Conservation (phyloP, 2,113 vertebrate genomes). For the Leptodactylus fuscus region DNA sequence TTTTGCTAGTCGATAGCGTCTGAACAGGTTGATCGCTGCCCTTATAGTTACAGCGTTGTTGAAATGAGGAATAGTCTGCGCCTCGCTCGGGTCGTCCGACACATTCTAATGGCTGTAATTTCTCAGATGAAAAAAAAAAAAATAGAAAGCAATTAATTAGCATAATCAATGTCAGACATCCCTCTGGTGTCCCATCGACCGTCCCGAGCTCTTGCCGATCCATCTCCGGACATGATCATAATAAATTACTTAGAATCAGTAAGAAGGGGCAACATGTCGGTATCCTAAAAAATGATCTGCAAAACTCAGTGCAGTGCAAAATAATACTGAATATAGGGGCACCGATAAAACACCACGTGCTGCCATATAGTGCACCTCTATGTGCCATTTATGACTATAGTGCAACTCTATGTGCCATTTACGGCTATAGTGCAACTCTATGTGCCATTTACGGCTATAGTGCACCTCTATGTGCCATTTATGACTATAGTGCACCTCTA, state of each 20-base stretch:
- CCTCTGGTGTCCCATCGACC: slow-evolving; percentile 23
- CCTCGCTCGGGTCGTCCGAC: not conserved
- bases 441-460: too few species aligned
- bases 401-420: too few species aligned
- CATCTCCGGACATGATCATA: slow-evolving; percentile 21
- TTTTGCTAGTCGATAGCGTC: too few species aligned
- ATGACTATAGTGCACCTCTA: too few species aligned
- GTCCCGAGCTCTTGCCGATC: not conserved
- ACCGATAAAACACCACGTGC: too few species aligned
- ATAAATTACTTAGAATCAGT: slow-evolving; percentile 8
- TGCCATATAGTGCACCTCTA: too few species aligned
- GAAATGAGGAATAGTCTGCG: not conserved
- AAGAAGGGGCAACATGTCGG: not conserved
- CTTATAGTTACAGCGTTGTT: too few species aligned
- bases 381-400: too few species aligned
- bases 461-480: too few species aligned
- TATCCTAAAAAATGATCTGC: not conserved
- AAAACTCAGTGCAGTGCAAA: not conserved
- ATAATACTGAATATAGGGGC: too few species aligned
- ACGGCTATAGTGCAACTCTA: too few species aligned
- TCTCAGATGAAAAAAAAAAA: not conserved
- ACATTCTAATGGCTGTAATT: not conserved
- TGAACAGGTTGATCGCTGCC: too few species aligned
- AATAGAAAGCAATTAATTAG: not conserved
- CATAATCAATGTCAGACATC: slow-evolving; percentile 25